Base-by-base conservation (phyloP, 2,113 vertebrate species). In the Rana temporaria region DNA sequence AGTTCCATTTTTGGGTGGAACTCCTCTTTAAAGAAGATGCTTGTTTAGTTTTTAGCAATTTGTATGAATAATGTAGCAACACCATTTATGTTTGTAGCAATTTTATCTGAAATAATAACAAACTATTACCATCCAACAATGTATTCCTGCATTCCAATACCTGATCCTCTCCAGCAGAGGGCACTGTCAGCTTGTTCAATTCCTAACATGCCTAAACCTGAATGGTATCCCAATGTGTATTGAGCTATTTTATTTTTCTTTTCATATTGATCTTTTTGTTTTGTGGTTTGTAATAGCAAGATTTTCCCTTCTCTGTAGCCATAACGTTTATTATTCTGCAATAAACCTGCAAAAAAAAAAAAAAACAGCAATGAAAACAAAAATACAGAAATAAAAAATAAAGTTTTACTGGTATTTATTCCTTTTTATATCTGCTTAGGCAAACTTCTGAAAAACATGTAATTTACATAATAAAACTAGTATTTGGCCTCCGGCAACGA, bases 141-240 rank as follows among this genome's bases (percentile, higher is more conserved):
- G 1, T 2, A 48, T 12, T 48, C 7, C 18, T 20, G 52, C 59
- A 52, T 24, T 5, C 2, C 38, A 24, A 8, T 57, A 17, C 3
- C 55, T 34, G 22, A 8, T n/a, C 4, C n/a, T 32, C 19, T 42
- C 67, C 78, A 80, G 56, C 66, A 80, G 78, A 71, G 78, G 78
- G 56, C 57, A 70, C 14, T 71, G 20, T 70, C 17, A 71, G 78
- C 32, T n/a, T 48, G 48, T 7, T 16, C 8, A 71, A 70, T 69
- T 15, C 4, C 4, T 64, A 17, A 17, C 30, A 18, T 22, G 3
- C 16, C 19, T 6, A 17, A 0, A 17, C 26, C 53, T 12, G 52
- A 9, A 14, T 38, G 16, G 15, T 22, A 38, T 60, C 55, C 55
- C 71, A 22, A 19, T 4, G 55, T 59, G 55, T 34, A 38, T 56